Conservation (phyloP, 2,888 invertebrate species). For the Cephus rjabovi region DNA sequence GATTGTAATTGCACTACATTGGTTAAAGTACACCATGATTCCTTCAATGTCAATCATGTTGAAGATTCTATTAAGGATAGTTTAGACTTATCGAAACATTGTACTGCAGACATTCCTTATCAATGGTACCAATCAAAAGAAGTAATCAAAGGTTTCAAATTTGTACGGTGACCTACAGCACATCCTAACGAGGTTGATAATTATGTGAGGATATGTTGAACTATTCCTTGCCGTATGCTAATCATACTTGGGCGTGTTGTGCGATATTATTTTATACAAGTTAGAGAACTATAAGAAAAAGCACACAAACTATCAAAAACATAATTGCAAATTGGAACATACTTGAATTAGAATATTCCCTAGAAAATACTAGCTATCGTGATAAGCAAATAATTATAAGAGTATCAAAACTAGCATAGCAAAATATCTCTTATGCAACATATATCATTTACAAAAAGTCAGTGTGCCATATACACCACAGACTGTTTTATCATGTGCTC, state of each 20-base stretch:
- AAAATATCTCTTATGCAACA: background rate
- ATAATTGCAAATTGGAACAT: background rate
- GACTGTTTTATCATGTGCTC: background rate
- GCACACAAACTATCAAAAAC: background rate
- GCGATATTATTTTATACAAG: background rate
- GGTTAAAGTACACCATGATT: slow-evolving; percentile 52
- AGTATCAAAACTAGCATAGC: background rate
- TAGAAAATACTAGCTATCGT: background rate
- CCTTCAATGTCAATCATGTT: slow-evolving; percentile 21
- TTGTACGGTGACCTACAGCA: slow-evolving; percentile 42
- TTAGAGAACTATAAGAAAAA: background rate
- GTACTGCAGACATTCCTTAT: slow-evolving; percentile 33
- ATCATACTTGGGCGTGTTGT: background rate
- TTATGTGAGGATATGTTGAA: background rate
- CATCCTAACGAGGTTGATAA: background rate
- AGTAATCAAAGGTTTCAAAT: slow-evolving; percentile 61
- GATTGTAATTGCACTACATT: slow-evolving; percentile 48
- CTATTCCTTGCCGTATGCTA: background rate
- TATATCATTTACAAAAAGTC: background rate
- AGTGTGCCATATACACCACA: background rate
- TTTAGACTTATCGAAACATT: slow-evolving; percentile 21
- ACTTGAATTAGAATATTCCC: background rate
- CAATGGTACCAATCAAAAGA: slow-evolving; percentile 61
- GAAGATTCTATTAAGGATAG: slow-evolving; percentile 23
- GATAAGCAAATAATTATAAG: background rate